Evolutionary conservation across 2,797 vertebrate genomes (phyloP).

Genomic region (Anguilla anguilla): DNA sequence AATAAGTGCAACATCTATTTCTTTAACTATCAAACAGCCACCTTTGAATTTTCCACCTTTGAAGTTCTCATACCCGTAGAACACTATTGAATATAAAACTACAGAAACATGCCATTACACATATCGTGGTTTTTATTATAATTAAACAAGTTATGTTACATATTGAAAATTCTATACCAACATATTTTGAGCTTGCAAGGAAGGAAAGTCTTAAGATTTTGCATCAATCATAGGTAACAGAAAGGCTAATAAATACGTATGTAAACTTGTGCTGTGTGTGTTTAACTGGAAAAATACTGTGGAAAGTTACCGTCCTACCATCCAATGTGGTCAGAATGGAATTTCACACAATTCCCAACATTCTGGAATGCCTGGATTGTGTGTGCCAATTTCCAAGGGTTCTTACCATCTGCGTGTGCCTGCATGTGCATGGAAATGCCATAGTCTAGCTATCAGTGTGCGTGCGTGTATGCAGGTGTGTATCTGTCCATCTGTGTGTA

Average conservation of each 20-base stretch:
- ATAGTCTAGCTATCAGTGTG: not conserved
- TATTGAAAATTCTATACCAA: not conserved
- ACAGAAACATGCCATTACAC: not conserved
- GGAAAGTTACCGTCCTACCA: not conserved
- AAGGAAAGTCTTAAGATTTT: conserved; percentile 8
- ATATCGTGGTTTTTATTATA: not conserved
- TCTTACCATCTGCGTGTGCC: not conserved
- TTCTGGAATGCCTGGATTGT: not conserved
- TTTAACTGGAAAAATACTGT: not conserved
- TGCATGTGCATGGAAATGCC: conserved; percentile 20
- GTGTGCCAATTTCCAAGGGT: not conserved
- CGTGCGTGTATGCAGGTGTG: not conserved
- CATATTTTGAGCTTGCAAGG: not conserved
- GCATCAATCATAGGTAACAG: not conserved
- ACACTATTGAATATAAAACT: not conserved
- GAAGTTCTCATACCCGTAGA: not conserved
- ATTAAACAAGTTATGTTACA: not conserved
- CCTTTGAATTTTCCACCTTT: not conserved
- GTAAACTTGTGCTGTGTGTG: not conserved
- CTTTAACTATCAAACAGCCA: not conserved
- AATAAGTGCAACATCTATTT: not conserved
- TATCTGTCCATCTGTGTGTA: not conserved
- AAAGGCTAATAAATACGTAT: not conserved
- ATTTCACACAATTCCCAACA: not conserved
- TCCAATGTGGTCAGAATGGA: not conserved